phyloP scores from a whole-genome alignment of 92 coral and sea anemone species.

The Scolanthus callimorphus region DNA sequence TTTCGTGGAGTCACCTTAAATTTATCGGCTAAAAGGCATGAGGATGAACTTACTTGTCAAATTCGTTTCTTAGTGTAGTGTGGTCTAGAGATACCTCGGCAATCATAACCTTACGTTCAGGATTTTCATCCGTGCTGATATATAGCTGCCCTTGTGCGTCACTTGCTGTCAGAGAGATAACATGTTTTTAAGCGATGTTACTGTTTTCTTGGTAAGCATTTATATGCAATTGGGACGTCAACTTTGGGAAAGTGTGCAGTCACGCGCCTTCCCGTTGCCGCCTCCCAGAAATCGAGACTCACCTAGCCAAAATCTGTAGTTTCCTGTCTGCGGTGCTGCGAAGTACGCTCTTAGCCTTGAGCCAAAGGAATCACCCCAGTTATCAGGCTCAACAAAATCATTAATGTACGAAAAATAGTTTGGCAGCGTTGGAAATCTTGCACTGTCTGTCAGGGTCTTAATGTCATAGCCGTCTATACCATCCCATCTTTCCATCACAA shows the following conservation, averaged over 20 bases:
- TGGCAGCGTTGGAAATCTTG: conserved; percentile 79
- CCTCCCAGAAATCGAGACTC: no score
- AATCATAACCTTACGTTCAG: conserved; percentile 67
- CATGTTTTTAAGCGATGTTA: no score
- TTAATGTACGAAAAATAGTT: conserved; percentile 32
- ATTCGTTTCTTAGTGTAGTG: conserved; percentile 38
- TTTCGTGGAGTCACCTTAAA: no score
- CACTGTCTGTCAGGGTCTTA: conserved; percentile 46
- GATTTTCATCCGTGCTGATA: conserved; percentile 79
- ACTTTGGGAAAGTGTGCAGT: no score
- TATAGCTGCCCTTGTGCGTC: conserved; percentile 82
- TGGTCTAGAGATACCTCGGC: conserved; percentile 62
- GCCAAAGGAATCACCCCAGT: conserved; percentile 89
- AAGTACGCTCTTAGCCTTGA: conserved; percentile 82
- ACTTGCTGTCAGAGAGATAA: conserved; percentile 54
- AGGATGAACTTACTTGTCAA: conserved; percentile 49
- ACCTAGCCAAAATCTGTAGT: conserved; percentile 66
- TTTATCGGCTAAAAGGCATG: no score
- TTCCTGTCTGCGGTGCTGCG: conserved; percentile 69
- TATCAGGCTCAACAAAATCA: conserved; percentile 60
- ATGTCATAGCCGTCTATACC: conserved; percentile 78
- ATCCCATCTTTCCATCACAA: conserved; percentile 79
- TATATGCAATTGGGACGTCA: no score
- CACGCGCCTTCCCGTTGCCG: no score
- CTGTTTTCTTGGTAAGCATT: no score